Base-by-base conservation (phyloP, 2,113 vertebrate species). In the Takifugu flavidus region DNA sequence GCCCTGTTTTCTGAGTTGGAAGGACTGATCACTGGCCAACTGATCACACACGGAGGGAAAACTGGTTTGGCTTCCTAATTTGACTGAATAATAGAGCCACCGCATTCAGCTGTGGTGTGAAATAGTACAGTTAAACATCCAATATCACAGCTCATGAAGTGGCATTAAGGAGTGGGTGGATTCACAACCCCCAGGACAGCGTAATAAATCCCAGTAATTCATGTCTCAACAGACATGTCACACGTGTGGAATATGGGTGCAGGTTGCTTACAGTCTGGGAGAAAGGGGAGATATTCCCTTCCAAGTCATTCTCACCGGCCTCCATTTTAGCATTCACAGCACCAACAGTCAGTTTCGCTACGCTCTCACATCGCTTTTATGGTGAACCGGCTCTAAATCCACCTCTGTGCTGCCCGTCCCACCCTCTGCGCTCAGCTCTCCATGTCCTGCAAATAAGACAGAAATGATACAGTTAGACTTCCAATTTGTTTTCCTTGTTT, bases 391-490 rank as follows among this genome's bases (percentile, higher is more conserved):
- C 75, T 80, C 79, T 80, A 80, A 79, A 85, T 81, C 80, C 79
- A 78, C 81, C 66, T 78, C 70, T 71, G 67, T 31, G 67, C 65
- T 76, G 39, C 57, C 60, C 34, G 25, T 56, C 58, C 63, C 63
- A 62, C 66, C 69, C 67, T 28, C 13, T 59, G 26, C 12, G 20
- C 75, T 80, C 71, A 68, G 75, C 74, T 68, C 61, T 76, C 71
- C 77, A 59, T 65, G 64, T 72, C 59, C 26, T 79, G 79, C 82
- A 86, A 84, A 83, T 76, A 79, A 67, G 74, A 67, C 79, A 76
- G 73, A 69, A 72, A 65, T 85, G 82, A 86, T 86, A 85, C 75
- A 79, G 82, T 82, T 67, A 72, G 62, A 58, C 62, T 58, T 74
- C 49, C 44, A 55, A 54, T 79, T 74, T 74, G 70, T 80, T 76